Conservation (phyloP, 2,888 invertebrate species). For the Lampropteryx suffumata region DNA sequence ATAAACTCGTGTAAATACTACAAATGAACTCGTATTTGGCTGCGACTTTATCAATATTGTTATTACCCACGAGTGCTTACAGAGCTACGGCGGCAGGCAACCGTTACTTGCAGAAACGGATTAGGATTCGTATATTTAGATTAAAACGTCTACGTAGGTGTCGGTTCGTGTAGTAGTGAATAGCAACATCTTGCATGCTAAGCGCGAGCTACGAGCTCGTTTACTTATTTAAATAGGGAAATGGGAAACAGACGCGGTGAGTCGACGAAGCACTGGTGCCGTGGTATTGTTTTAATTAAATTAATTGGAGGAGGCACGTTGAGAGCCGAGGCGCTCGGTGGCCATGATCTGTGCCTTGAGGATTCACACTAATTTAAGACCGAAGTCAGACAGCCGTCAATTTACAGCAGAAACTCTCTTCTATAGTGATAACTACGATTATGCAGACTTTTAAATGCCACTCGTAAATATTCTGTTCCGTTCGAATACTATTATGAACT, state of each 20-base stretch:
- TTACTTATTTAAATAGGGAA: slow-evolving; percentile 82
- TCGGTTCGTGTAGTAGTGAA: slow-evolving; percentile 57
- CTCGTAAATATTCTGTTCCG: neutral
- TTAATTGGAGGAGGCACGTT: slow-evolving; percentile 81
- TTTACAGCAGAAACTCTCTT: slow-evolving; percentile 65
- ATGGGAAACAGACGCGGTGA: slow-evolving; percentile 80
- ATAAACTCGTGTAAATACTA: slow-evolving; percentile 28
- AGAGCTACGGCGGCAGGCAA: slow-evolving; percentile 24
- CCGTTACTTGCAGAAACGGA: slow-evolving; percentile 29
- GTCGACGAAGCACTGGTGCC: slow-evolving; percentile 77
- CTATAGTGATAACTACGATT: slow-evolving; percentile 44
- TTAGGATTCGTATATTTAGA: slow-evolving; percentile 41
- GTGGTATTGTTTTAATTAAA: slow-evolving; percentile 83
- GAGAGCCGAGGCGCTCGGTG: slow-evolving; percentile 72
- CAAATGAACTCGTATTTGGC: slow-evolving; percentile 23
- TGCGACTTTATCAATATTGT: slow-evolving; percentile 34
- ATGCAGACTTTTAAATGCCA: slow-evolving; percentile 16
- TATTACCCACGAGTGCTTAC: slow-evolving; percentile 32
- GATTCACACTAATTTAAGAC: slow-evolving; percentile 80
- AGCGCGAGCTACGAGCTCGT: slow-evolving; percentile 74
- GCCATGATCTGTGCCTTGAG: slow-evolving; percentile 81
- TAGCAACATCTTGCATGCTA: slow-evolving; percentile 76
- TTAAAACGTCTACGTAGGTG: slow-evolving; percentile 46
- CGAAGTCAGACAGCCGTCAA: slow-evolving; percentile 71
- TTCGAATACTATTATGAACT: slow-evolving; percentile 21